phyloP scores from a whole-genome alignment of 1,140 invertebrate species.

The Helicoverpa zea region DNA sequence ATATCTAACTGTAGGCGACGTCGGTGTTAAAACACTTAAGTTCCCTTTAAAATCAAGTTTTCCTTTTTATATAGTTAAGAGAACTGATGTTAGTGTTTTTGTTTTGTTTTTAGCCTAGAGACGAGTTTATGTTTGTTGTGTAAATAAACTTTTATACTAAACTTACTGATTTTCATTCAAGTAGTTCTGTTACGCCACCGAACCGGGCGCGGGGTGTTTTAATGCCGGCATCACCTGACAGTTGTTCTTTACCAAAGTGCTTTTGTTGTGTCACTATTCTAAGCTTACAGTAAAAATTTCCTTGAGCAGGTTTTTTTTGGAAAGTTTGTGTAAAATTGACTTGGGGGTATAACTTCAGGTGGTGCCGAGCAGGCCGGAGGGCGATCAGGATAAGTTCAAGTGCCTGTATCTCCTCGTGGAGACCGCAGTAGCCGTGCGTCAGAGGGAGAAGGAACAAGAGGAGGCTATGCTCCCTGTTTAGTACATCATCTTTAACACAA shows the following conservation, averaged over 20 bases:
- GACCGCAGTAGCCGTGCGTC: conserved; percentile 93
- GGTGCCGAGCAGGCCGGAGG: conserved; percentile 75
- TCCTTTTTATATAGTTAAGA: conserved; percentile 35
- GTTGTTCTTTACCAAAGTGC: conserved; percentile 24
- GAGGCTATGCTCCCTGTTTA: conserved; percentile 62
- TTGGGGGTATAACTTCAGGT: conserved; percentile 69
- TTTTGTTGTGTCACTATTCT: conserved; percentile 7
- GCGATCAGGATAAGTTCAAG: conserved; percentile 93
- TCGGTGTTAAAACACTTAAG: conserved; percentile 78
- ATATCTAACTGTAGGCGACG: conserved; percentile 60
- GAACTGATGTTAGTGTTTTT: conserved; percentile 45
- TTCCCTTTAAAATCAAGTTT: conserved; percentile 39
- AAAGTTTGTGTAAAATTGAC: conserved; percentile 25
- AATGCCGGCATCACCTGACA: conserved; percentile 82
- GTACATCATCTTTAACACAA: neutral
- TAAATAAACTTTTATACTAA: conserved; percentile 70
- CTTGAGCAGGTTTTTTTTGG: neutral
- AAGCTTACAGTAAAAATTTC: neutral
- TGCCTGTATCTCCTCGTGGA: conserved; percentile 95
- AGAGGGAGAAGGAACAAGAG: conserved; percentile 89
- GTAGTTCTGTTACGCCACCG: conserved; percentile 1
- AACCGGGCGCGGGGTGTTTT: conserved; percentile 64
- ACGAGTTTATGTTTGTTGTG: conserved; percentile 61
- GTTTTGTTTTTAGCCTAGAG: conserved; percentile 50
- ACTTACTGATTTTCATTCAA: conserved; percentile 59